Evolutionary conservation across 2,888 invertebrate genomes (phyloP).

Genomic region (Lordiphosa andalusiaca): DNA sequence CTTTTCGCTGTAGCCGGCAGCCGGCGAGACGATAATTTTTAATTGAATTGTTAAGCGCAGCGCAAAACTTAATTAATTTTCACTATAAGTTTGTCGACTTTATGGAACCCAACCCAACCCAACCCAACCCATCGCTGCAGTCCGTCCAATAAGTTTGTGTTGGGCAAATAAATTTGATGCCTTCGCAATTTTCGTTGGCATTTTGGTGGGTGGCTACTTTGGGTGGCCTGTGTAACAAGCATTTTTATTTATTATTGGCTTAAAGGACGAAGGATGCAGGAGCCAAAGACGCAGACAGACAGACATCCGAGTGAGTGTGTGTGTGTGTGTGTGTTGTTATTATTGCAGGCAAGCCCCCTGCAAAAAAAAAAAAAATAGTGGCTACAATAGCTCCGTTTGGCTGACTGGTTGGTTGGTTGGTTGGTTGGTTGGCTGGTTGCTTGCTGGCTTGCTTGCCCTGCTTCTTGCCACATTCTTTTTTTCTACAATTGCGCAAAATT

Average conservation of each 20-base stretch:
- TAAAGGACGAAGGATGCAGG: constrained; percentile 59
- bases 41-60: constrained; percentile 75
- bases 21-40: constrained; percentile 58
- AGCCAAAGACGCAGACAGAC: constrained; percentile 48
- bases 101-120: constrained; percentile 39
- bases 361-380: constrained; percentile 24
- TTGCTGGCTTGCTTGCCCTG: constrained; percentile 19
- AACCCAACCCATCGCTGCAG: background rate
- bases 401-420: constrained; percentile 20
- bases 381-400: constrained; percentile 41
- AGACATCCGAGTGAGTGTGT: constrained; percentile 10
- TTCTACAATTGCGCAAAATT: constrained; percentile 77
- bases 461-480: constrained; percentile 58
- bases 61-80: constrained; percentile 73
- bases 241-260: constrained; percentile 76
- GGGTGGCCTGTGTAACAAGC: constrained; percentile 55
- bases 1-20: constrained; percentile 56
- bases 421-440: constrained; percentile 27
- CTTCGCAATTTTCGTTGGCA: constrained; percentile 44
- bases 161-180: constrained; percentile 60
- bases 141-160: constrained; percentile 31
- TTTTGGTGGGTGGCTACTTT: constrained; percentile 35
- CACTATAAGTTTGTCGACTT: constrained; percentile 69
- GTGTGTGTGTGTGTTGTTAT: constrained; percentile 55
- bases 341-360: constrained; percentile 46